Conservation (phyloP, 2,113 vertebrate species). For the Solenodon paradoxus region DNA sequence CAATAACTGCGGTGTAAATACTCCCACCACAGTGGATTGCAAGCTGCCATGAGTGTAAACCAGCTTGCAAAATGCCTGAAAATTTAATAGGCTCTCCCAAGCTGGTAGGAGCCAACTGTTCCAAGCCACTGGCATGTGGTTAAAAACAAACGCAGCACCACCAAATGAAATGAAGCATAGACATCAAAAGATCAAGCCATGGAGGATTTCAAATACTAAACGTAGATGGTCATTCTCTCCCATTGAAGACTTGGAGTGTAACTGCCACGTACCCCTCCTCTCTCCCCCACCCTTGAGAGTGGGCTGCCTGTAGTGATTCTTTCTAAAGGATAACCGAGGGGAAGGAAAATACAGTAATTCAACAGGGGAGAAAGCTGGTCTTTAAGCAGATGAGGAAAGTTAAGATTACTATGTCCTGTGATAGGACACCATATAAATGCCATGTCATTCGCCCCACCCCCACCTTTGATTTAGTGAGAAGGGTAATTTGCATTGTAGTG, state of each 20-base stretch:
- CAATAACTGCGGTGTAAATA: not conserved
- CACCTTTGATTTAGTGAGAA: not conserved
- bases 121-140: too few species aligned
- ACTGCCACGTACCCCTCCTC: not conserved
- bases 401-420: too few species aligned
- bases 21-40: not conserved
- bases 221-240: too few species aligned
- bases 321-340: not conserved
- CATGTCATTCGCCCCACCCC: too few species aligned
- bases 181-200: not conserved
- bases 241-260: not conserved
- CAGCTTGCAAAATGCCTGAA: not conserved
- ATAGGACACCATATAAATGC: not conserved
- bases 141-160: not conserved
- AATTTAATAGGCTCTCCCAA: not conserved
- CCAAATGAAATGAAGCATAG: not conserved
- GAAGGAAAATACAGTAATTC: not conserved
- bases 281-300: fast-evolving
- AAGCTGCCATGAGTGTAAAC: not conserved
- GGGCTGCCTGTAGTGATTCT: not conserved
- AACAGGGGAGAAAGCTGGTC: not conserved
- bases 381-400: not conserved
- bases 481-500: not conserved
- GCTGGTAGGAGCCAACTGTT: not conserved
- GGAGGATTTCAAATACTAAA: not conserved